Evolutionary conservation across 2,113 vertebrate species (phyloP).

Genomic region (Andinoacara biseriatus): DNA sequence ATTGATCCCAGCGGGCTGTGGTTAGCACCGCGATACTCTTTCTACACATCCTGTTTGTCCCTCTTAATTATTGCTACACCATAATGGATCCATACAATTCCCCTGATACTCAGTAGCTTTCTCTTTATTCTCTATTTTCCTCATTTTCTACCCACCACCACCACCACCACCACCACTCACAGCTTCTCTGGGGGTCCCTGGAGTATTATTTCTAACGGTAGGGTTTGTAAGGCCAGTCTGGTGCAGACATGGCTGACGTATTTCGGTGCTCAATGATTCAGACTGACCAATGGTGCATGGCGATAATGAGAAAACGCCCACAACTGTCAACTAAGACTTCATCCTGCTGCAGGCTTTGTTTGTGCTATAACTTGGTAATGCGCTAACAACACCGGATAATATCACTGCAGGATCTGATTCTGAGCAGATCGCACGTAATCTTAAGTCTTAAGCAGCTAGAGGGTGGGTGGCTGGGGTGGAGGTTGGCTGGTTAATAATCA

Average conservation of each 20-base stretch:
- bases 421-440: neutral
- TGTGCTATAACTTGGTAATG: conserved; percentile 9
- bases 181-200: conserved; percentile 60
- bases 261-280: conserved; percentile 60
- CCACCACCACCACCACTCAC: conserved; percentile 7
- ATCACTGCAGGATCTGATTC: neutral
- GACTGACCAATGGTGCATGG: conserved; percentile 65
- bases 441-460: neutral
- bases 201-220: conserved; percentile 71
- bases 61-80: conserved; percentile 71
- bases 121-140: conserved; percentile 21
- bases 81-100: conserved; percentile 66
- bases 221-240: conserved; percentile 62
- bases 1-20: conserved; percentile 71
- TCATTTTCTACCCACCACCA: neutral
- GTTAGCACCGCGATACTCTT: conserved; percentile 45
- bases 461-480: neutral
- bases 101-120: conserved; percentile 62
- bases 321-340: conserved; percentile 14
- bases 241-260: conserved; percentile 57
- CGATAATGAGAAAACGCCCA: conserved; percentile 21
- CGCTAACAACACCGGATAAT: neutral
- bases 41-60: conserved; percentile 65
- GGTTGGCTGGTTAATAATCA: conserved; percentile 13
- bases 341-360: neutral